Percentiles rank a stretch among this genome's conserved stretches.
phyloP scores from a whole-genome alignment of 1,140 invertebrate species.

The Hestina assimilis region DNA sequence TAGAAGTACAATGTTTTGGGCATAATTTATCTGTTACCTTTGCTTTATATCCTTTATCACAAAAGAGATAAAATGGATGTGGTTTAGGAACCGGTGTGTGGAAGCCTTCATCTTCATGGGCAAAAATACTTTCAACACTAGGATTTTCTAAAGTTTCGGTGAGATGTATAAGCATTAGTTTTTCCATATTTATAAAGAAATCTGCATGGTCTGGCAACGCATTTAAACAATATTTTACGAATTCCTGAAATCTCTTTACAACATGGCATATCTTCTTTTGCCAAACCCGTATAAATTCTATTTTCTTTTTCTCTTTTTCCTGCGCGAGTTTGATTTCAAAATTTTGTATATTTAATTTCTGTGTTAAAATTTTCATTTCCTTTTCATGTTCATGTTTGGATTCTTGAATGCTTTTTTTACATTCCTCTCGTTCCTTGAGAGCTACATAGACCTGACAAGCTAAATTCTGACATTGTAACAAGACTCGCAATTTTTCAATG shows the following conservation, averaged over 20 bases:
- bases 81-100: conserved; percentile 42
- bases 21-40: conserved; percentile 47
- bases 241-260: conserved; percentile 62
- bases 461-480: conserved; percentile 58
- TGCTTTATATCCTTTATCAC: conserved; percentile 53
- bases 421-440: conserved; percentile 57
- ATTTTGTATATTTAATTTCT: conserved; percentile 45
- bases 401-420: conserved; percentile 41
- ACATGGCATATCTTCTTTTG: conserved; percentile 60
- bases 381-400: conserved; percentile 50
- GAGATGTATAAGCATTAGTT: conserved; percentile 61
- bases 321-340: conserved; percentile 48
- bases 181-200: conserved; percentile 68
- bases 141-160: conserved; percentile 50
- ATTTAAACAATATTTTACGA: conserved; percentile 58
- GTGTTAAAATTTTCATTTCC: conserved; percentile 39
- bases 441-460: conserved; percentile 68
- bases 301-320: conserved; percentile 47
- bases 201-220: conserved; percentile 59
- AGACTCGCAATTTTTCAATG: conserved; percentile 50
- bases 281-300: conserved; percentile 54
- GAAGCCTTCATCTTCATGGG: conserved; percentile 35
- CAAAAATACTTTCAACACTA: conserved; percentile 49
- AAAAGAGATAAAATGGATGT: conserved; percentile 60
- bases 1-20: conserved; percentile 53